A percentile compares a stretch with the other conserved stretches of the same genome.
These are phyloP conservation scores for Ploceus nigricollis DNA, from an alignment of 2,113 vertebrate species.

Conservation along the genomic window DNA sequence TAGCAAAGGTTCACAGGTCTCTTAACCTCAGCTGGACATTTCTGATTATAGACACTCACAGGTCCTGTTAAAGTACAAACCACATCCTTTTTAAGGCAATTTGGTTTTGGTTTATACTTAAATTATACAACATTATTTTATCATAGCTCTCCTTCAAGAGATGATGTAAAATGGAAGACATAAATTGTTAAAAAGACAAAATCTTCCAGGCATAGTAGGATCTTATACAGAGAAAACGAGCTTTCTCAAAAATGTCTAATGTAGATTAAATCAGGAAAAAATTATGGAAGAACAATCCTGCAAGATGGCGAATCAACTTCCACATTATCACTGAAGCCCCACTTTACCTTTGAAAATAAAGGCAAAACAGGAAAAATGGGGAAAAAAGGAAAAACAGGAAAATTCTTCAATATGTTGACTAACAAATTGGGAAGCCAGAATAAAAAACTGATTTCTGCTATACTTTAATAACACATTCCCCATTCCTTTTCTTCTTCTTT, in stretches of 20 bases:
- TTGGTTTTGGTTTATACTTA: not conserved
- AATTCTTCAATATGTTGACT: not conserved
- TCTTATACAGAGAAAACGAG: not conserved
- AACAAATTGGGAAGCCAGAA: not conserved
- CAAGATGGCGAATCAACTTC: not conserved
- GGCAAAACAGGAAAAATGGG: too few relatives aligned
- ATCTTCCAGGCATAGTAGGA: not conserved
- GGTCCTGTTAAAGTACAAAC: not conserved
- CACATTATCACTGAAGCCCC: not conserved
- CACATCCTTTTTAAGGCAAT: not conserved
- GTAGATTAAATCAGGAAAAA: not conserved
- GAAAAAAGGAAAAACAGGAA: not conserved
- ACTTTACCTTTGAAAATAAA: not conserved
- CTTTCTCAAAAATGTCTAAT: not conserved
- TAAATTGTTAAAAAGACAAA: not conserved
- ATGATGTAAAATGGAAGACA: not conserved
- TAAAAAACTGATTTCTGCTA: fast-evolving
- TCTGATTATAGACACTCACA: not conserved
- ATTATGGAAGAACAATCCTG: not conserved
- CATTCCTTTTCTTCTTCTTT: fast-evolving
- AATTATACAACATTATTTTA: not conserved
- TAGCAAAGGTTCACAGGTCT: not conserved
- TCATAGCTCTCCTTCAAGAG: not conserved
- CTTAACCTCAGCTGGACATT: not conserved
- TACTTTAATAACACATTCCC: not conserved